Conservation (phyloP, 2,113 vertebrate genomes). For the Trochalopteron elliotii region DNA sequence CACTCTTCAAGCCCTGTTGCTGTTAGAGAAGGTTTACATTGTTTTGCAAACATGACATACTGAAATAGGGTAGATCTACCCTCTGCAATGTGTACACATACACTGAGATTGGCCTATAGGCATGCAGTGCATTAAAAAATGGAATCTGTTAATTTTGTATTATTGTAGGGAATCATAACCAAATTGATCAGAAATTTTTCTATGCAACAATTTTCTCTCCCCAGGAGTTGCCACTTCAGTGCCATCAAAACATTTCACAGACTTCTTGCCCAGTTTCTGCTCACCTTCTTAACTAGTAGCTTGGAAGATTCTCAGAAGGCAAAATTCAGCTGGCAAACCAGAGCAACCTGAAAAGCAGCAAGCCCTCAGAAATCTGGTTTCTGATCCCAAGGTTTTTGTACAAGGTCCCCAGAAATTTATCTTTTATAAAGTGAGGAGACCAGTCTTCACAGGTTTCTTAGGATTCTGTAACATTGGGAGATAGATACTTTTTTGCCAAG, state of each 20-base stretch:
- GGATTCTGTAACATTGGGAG: fast-evolving
- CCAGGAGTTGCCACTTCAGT: neutral
- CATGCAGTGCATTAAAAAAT: neutral
- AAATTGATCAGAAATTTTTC: neutral
- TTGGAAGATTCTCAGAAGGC: neutral
- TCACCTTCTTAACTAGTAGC: neutral
- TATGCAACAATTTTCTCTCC: neutral
- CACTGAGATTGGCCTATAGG: neutral
- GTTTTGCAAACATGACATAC: neutral
- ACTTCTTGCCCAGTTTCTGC: neutral
- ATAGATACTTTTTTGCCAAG: neutral
- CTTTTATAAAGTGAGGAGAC: neutral
- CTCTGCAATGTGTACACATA: no score
- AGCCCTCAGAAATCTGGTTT: neutral
- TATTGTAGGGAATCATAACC: neutral
- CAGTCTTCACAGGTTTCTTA: neutral
- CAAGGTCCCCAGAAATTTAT: neutral
- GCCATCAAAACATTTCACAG: neutral
- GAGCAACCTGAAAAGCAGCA: neutral
- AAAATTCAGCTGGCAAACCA: neutral
- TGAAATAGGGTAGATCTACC: neutral
- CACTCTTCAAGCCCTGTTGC: neutral
- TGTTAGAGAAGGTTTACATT: neutral
- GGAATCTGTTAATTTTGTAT: neutral
- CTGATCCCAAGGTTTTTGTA: neutral